Percentiles rank a stretch among this genome's conserved stretches.
These are phyloP conservation scores for Ostrea edulis DNA, from an alignment of 1,140 invertebrate genomes.

Conservation along the genomic window DNA sequence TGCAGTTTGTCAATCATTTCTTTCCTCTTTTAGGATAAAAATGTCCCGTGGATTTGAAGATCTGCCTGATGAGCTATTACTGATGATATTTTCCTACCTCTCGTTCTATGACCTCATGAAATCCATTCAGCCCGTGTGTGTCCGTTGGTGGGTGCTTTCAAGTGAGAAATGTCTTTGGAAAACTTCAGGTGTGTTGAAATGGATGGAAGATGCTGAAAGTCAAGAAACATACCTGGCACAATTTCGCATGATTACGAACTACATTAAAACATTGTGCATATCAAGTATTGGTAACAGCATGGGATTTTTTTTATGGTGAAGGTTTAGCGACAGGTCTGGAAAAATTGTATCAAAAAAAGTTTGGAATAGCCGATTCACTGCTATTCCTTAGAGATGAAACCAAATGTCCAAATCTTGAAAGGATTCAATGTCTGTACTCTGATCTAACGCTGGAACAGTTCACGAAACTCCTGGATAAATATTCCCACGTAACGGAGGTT, in stretches of 20 bases:
- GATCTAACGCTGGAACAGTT: not conserved
- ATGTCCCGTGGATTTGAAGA: not conserved
- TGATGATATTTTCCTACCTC: not conserved
- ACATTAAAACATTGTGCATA: not conserved
- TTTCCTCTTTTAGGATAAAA: not conserved
- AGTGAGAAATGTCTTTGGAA: not conserved
- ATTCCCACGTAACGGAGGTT: not conserved
- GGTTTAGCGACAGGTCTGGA: not conserved
- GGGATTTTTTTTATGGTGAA: not conserved
- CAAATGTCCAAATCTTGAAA: not conserved
- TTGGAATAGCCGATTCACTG: not conserved
- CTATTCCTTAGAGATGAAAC: not conserved
- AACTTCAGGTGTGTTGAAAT: not conserved
- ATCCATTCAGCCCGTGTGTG: not conserved
- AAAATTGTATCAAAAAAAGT: not conserved
- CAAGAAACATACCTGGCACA: not conserved
- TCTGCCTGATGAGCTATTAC: not conserved
- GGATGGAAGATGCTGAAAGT: not conserved
- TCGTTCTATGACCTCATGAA: not conserved
- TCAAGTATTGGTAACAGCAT: too few species aligned
- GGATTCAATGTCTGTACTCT: not conserved
- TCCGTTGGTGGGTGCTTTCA: not conserved
- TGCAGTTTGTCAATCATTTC: not conserved
- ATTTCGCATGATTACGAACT: not conserved
- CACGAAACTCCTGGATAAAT: not conserved